Base-by-base conservation (phyloP, 2,797 vertebrate species). In the Tiaroga cobitis region DNA sequence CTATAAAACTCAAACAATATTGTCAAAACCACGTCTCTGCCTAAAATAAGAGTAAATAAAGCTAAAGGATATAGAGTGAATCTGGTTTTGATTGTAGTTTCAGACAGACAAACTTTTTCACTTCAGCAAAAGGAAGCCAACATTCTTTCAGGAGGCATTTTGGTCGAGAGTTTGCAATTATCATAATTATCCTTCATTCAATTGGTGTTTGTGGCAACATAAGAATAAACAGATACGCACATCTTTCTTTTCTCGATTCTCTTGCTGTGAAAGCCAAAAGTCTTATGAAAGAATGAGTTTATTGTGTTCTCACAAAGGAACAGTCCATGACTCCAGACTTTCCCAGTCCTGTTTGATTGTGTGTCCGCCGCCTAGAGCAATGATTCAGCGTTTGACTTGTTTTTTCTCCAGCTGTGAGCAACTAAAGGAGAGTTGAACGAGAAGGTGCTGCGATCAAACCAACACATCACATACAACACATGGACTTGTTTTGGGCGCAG, bases 231-330 rank as follows among this genome's bases (percentile, higher is more conserved):
- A 59, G 26, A 70, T 9, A 70, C 41, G 3, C 26, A 61, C 6
- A 72, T 39, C 59, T 29, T 24, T 34, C 83, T 29, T 21, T 46
- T 26, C 26, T 51, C 41, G 21, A 16, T 54, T 21, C 41, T 54
- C 56, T 29, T 19, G 39, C 68, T 3, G 24, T 43, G 59, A 79
- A 37, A 82, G 69, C 54, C 26, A 51, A 69, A 54, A 11, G 59
- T 46, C 18, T 65, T 21, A 21, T 72, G 59, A 79, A 49, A 82
- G 69, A 83, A 85, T n/a, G 29, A 39, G n/a, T 56, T 37, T 37
- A 85, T 74, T 85, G 68, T 85, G 76, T 77, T 82, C n/a, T 65
- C 63, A 49, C n/a, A 82, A 78, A 85, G 37, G 78, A 81, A 73
- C 51, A 67, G 63, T 18, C 51, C 8, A 72, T 80, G 69, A 56